These are phyloP conservation scores for Cyclophora punctaria DNA, from an alignment of 2,888 invertebrate genomes.

Conservation along the genomic window DNA sequence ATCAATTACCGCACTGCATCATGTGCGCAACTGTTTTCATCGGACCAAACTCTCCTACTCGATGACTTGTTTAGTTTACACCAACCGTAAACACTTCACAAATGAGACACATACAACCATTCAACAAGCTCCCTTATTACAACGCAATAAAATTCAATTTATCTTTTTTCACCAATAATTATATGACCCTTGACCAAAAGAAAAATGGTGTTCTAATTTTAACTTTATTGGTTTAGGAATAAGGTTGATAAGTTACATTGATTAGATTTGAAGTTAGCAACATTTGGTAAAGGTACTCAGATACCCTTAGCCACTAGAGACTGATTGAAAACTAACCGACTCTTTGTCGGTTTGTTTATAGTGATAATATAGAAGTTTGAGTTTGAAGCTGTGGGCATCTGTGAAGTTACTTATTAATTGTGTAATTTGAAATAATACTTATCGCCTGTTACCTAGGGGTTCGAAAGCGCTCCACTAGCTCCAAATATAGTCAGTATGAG, in stretches of 20 bases:
- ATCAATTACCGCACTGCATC: too few species aligned
- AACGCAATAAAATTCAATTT: fast-evolving
- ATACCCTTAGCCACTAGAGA: constrained; percentile 40
- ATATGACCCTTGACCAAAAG: background rate
- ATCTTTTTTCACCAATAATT: background rate
- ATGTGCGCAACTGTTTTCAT: constrained; percentile 3
- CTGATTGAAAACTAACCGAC: constrained; percentile 66
- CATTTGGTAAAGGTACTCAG: constrained; percentile 47
- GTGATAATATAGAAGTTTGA: constrained; percentile 52
- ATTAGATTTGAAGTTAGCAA: constrained; percentile 28
- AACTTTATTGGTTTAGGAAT: background rate
- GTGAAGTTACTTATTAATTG: constrained; percentile 20
- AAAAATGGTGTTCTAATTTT: constrained; percentile 4
- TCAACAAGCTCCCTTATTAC: constrained; percentile 6
- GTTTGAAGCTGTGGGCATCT: constrained; percentile 52
- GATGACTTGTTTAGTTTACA: constrained; percentile 31
- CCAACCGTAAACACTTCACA: constrained; percentile 35
- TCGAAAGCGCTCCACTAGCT: too few species aligned
- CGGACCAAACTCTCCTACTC: background rate
- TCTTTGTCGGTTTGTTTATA: constrained; percentile 60
- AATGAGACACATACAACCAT: constrained; percentile 1
- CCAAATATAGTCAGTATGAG: too few species aligned
- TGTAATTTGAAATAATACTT: constrained; percentile 8
- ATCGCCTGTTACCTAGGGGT: too few species aligned
- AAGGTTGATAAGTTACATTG: constrained; percentile 5